Base-by-base conservation (phyloP, 2,888 invertebrate species). In the Agrotis exclamationis region DNA sequence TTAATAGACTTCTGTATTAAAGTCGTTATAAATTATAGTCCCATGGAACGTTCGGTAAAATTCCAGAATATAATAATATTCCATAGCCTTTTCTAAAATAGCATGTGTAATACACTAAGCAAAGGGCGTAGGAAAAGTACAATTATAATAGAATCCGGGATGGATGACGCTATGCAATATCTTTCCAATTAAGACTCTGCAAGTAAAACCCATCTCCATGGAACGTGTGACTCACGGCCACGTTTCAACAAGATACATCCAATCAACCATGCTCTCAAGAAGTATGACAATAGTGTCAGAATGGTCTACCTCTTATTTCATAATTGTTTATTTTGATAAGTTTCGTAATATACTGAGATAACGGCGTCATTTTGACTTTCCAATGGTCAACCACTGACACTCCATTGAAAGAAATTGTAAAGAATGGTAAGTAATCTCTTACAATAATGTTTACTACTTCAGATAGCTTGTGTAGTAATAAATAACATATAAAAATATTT, bases 71-170 rank as follows among this genome's bases (percentile, higher is more conserved):
- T n/a, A 18, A 56, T 63, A 72, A 56, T 56, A 65, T 72, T 73
- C 73, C 67, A 77, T 44, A 9, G 14, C n/a, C n/a, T 24, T 18
- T n/a, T 39, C 9, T 57, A 58, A 22, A 53, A 22, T 24, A 14
- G 14, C 53, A 56, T 65, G 64, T 64, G 45, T 63, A 63, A 65
- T 9, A 53, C 22, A 65, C 11, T 14, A 14, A 51, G 1, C 1
- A 56, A 59, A 59, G 63, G 62, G n/a, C 65, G 4, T 80, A 58
- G 83, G 83, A 85, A 84, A 76, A 76, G 47, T 84, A 78, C 81
- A 20, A 70, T 28, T 53, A n/a, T 44, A 16, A 57, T 22, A 54
- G 60, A 74, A 72, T 78, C 72, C 60, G 63, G 74, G 45, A 83
- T 85, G 74, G 45, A 83, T 85, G 81, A 83, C 78, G 70, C 45